phyloP scores from a whole-genome alignment of 2,888 invertebrate genomes.

The Idaea straminata region DNA sequence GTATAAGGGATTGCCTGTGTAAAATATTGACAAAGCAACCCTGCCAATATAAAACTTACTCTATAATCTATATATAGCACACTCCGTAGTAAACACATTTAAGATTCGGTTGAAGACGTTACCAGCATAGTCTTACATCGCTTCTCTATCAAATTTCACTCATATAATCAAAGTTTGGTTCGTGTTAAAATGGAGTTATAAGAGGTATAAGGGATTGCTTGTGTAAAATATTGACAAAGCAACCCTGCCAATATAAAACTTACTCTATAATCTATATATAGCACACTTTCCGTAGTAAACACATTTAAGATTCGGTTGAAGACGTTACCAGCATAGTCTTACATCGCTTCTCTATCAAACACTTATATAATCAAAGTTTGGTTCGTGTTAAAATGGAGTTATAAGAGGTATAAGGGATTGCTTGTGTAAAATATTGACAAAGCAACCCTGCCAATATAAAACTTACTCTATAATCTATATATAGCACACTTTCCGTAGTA shows the following conservation, averaged over 20 bases:
- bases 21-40: no score
- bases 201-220: no score
- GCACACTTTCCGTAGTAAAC: constrained; percentile 22
- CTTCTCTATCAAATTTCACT: constrained; percentile 15
- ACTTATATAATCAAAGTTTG: no score
- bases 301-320: constrained; percentile 28
- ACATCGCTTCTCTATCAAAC: constrained; percentile 18
- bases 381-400: no score
- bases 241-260: not conserved
- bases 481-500: constrained; percentile 22
- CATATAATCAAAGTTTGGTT: no score
- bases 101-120: constrained; percentile 27
- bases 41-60: no score
- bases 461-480: not conserved
- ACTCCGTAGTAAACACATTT: constrained; percentile 25
- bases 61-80: constrained; percentile 8
- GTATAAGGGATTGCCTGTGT: no score
- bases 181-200: no score
- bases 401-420: no score
- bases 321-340: constrained; percentile 18
- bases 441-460: not conserved
- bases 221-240: no score
- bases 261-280: constrained; percentile 5
- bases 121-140: constrained; percentile 17
- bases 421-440: no score